Conservation (phyloP, 2,797 vertebrate genomes). For the Emys orbicularis region DNA sequence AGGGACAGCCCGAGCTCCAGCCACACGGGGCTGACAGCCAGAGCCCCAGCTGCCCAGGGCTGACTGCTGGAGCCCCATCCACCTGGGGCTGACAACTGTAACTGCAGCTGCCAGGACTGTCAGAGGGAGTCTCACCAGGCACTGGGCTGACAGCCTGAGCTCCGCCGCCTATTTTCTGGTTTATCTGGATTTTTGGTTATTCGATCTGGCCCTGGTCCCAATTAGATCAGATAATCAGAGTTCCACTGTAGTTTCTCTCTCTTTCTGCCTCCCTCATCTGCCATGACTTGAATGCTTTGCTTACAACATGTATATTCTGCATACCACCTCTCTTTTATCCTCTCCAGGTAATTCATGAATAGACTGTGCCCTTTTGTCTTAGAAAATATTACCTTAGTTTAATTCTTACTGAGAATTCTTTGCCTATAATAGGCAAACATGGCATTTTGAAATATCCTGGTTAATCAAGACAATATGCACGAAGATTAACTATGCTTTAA, state of each 20-base stretch:
- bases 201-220: background rate
- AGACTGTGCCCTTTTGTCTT: background rate
- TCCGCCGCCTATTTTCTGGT: background rate
- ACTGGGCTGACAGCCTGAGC: background rate
- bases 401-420: background rate
- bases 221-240: background rate
- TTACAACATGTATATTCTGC: background rate
- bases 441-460: background rate
- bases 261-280: background rate
- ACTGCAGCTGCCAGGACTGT: too few relatives aligned
- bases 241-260: background rate
- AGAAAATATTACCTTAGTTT: conserved; percentile 18
- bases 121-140: too few relatives aligned
- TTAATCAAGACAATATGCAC: background rate
- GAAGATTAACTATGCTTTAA: background rate
- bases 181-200: background rate
- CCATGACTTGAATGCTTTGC: background rate
- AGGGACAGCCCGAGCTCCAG: background rate
- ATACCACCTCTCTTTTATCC: background rate
- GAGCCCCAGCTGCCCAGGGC: too few relatives aligned
- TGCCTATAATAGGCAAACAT: background rate
- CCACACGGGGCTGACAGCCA: background rate
- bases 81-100: too few relatives aligned
- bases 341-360: background rate
- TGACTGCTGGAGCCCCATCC: too few relatives aligned